These are phyloP conservation scores for Cyanoderma ruficeps DNA, from an alignment of 2,113 vertebrate species.

Conservation along the genomic window DNA sequence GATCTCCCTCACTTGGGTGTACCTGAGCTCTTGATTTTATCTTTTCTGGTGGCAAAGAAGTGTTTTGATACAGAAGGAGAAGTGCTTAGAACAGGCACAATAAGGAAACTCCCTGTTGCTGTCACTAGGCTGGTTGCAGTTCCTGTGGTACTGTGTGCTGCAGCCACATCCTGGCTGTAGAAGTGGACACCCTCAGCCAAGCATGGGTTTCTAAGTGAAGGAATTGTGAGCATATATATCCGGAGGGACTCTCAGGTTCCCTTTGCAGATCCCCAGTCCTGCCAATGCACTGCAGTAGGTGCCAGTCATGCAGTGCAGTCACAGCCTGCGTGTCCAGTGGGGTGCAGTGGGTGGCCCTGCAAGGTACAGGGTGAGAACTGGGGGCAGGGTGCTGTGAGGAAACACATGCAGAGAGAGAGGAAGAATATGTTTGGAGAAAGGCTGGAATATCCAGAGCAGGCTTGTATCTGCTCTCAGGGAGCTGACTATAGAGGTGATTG, in stretches of 20 bases:
- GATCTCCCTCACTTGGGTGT: background rate
- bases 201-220: background rate
- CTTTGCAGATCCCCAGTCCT: background rate
- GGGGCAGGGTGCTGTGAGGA: background rate
- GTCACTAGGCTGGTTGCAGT: background rate
- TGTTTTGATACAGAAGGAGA: background rate
- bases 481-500: no score
- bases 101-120: background rate
- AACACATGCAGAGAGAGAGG: background rate
- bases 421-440: background rate
- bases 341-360: background rate
- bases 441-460: background rate
- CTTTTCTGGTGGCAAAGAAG: background rate
- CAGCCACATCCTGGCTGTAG: background rate
- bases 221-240: accelerated
- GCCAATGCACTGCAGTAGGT: accelerated
- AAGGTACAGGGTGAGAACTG: background rate
- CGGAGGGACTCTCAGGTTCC: background rate
- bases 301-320: no score
- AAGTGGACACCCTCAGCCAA: background rate
- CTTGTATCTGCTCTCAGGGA: background rate
- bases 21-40: background rate
- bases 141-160: background rate
- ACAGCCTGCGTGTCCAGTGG: accelerated
- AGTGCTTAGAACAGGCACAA: background rate